A percentile compares a stretch with the other conserved stretches of the same genome.
phyloP scores from a whole-genome alignment of 2,113 vertebrate genomes.

The Gambusia affinis region DNA sequence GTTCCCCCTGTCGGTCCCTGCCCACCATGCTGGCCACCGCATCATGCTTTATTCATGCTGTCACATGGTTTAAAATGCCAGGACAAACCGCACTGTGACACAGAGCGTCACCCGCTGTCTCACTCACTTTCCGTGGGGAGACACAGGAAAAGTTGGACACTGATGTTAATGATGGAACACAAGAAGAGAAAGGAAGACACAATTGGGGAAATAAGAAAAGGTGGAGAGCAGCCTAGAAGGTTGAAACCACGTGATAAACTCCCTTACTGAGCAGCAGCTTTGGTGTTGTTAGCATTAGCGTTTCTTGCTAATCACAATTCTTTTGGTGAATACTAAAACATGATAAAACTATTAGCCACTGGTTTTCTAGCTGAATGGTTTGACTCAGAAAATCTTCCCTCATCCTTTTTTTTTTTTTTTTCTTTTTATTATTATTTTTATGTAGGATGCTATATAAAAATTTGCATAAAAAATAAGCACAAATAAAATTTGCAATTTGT shows the following conservation, averaged over 20 bases:
- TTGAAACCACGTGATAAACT: constrained; percentile 4
- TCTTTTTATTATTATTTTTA: too few relatives aligned
- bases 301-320: too few relatives aligned
- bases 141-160: background rate
- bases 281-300: too few relatives aligned
- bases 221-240: background rate
- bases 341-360: too few relatives aligned
- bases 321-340: too few relatives aligned
- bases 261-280: too few relatives aligned
- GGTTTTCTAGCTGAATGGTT: too few relatives aligned
- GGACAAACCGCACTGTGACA: constrained; percentile 60
- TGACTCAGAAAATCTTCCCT: too few relatives aligned
- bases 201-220: background rate
- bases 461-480: too few relatives aligned
- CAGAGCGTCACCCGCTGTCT: constrained; percentile 36
- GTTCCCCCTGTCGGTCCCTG: constrained; percentile 60
- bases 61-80: constrained; percentile 61
- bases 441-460: too few relatives aligned
- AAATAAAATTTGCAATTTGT: too few relatives aligned
- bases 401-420: too few relatives aligned
- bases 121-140: constrained; percentile 15
- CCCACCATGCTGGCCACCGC: constrained; percentile 56
- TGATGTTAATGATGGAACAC: background rate
- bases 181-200: background rate
- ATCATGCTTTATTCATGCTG: constrained; percentile 76